Conservation (phyloP, 2,888 invertebrate species). For the Pammene aurita region DNA sequence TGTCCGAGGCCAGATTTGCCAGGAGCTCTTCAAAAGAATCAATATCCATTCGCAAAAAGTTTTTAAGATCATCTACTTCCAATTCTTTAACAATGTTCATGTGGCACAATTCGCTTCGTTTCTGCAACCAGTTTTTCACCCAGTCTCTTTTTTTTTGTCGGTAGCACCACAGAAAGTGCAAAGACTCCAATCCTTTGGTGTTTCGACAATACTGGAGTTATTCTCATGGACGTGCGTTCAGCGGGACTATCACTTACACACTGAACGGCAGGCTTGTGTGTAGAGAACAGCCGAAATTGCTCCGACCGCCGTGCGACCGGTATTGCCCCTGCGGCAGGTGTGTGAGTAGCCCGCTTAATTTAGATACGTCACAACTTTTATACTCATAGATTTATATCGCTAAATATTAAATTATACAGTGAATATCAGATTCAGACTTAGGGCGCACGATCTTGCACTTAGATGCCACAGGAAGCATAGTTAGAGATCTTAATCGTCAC, state of each 20-base stretch:
- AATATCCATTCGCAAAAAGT: neutral
- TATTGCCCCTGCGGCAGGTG: neutral
- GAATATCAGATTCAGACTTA: too few species aligned
- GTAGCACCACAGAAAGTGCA: neutral
- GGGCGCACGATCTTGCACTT: too few species aligned
- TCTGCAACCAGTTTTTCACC: neutral
- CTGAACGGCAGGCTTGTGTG: neutral
- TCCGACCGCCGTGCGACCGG: too few species aligned
- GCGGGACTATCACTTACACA: neutral
- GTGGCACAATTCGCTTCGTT: neutral
- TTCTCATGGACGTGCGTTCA: constrained; percentile 1
- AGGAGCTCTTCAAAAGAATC: neutral
- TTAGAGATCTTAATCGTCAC: too few species aligned
- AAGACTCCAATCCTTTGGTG: neutral
- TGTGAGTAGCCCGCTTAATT: neutral
- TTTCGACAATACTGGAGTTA: neutral
- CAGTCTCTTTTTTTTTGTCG: neutral
- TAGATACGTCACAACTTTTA: too few species aligned
- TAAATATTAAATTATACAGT: too few species aligned
- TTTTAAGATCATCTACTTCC: neutral
- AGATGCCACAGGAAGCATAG: too few species aligned
- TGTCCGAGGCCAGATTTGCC: too few species aligned
- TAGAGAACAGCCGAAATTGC: neutral
- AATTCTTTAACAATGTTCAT: neutral
- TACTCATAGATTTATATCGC: too few species aligned